Evolutionary conservation across 1,140 invertebrate species (phyloP).

Genomic region (Drosophila arawakana): DNA sequence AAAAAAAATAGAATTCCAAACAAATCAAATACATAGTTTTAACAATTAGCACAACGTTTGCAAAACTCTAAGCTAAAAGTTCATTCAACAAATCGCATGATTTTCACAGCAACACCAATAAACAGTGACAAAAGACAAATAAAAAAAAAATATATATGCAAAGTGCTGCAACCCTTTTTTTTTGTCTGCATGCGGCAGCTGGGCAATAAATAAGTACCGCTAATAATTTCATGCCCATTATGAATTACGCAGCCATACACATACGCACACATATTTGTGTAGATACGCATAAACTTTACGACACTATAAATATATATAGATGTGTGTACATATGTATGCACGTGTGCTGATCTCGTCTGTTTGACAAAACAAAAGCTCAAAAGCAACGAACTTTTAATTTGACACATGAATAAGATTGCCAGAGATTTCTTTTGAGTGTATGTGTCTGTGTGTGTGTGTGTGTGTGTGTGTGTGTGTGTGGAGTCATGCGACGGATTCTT

Average conservation of each 20-base stretch:
- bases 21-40: slow-evolving; percentile 51
- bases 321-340: slow-evolving; percentile 1
- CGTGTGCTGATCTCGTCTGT: slow-evolving; percentile 22
- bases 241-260: slow-evolving; percentile 36
- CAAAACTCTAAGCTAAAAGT: slow-evolving; percentile 17
- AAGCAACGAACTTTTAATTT: slow-evolving; percentile 16
- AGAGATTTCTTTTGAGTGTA: not conserved
- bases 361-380: slow-evolving; percentile 28
- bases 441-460: not conserved
- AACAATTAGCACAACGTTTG: slow-evolving; percentile 40
- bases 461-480: slow-evolving; percentile 20
- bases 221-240: slow-evolving; percentile 36
- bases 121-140: slow-evolving; percentile 7
- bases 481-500: slow-evolving; percentile 10
- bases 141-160: slow-evolving; percentile 2
- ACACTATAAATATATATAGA: not conserved
- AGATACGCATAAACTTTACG: slow-evolving; percentile 1
- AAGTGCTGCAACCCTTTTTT: slow-evolving; percentile 46
- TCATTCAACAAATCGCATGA: slow-evolving; percentile 26
- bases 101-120: slow-evolving; percentile 16
- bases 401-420: slow-evolving; percentile 10
- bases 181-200: slow-evolving; percentile 36
- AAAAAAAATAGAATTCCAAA: slow-evolving; percentile 30
- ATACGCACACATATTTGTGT: slow-evolving; percentile 1
- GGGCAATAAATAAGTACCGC: slow-evolving; percentile 41